phyloP scores from a whole-genome alignment of 2,113 vertebrate species.

The Paracyprichromis sp. region DNA sequence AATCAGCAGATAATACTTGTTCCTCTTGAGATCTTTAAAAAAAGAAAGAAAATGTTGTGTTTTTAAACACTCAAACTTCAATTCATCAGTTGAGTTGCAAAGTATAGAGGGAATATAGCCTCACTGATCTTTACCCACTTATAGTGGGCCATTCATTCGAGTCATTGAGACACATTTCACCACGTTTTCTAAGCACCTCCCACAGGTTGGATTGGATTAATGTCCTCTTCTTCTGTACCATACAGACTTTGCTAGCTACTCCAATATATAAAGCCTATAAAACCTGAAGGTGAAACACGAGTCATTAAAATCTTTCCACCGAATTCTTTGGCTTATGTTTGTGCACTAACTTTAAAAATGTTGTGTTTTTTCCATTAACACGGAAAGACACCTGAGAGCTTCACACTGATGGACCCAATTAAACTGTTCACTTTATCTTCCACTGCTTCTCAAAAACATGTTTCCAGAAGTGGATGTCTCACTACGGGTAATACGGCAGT shows the following conservation, averaged over 20 bases:
- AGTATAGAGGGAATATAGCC: background rate
- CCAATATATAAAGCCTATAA: background rate
- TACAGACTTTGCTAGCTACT: background rate
- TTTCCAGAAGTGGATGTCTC: background rate
- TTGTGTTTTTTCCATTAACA: background rate
- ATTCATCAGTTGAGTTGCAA: background rate
- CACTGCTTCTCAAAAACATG: background rate
- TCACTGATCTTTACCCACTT: background rate
- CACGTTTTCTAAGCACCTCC: background rate
- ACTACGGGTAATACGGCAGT: background rate
- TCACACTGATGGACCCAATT: background rate
- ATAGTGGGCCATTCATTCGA: background rate
- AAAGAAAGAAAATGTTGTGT: background rate
- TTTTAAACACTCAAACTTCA: background rate
- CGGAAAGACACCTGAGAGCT: background rate
- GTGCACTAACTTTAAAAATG: background rate
- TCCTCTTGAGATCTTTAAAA: background rate
- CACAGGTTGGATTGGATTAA: background rate
- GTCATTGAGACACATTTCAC: background rate
- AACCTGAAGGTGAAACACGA: background rate
- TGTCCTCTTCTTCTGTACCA: background rate
- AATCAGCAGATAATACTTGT: background rate
- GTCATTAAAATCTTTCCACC: background rate
- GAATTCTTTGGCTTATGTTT: rapidly evolving
- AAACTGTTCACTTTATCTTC: background rate